Evolutionary conservation across 1,140 invertebrate species (phyloP).

Genomic region (Drosophila tsacasi): DNA sequence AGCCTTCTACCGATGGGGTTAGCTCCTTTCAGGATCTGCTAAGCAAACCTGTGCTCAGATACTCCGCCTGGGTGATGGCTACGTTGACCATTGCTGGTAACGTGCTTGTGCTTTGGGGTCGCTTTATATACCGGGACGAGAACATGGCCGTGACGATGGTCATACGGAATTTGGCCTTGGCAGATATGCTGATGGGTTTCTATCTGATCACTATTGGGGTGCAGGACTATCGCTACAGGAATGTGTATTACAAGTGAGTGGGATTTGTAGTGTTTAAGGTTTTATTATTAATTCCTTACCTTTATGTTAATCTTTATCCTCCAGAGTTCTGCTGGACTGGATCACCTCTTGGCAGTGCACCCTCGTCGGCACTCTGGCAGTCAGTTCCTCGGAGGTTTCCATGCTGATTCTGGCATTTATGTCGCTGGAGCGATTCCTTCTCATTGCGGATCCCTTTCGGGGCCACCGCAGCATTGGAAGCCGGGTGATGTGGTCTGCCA

Average conservation of each 20-base stretch:
- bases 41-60: slow-evolving; percentile 87
- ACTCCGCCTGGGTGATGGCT: slow-evolving; percentile 91
- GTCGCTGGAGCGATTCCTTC: slow-evolving; percentile 90
- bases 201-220: slow-evolving; percentile 90
- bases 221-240: slow-evolving; percentile 88
- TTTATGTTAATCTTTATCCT: neutral
- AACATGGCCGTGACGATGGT: slow-evolving; percentile 88
- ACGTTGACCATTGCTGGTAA: slow-evolving; percentile 89
- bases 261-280: neutral
- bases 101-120: slow-evolving; percentile 89
- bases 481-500: slow-evolving; percentile 86
- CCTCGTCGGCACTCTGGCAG: slow-evolving; percentile 88
- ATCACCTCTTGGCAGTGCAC: slow-evolving; percentile 89
- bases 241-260: slow-evolving; percentile 87
- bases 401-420: slow-evolving; percentile 91
- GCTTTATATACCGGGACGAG: slow-evolving; percentile 88
- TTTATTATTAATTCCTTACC: neutral
- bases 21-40: slow-evolving; percentile 90
- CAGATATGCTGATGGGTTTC: slow-evolving; percentile 92
- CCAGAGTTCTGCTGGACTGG: slow-evolving; percentile 88
- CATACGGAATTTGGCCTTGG: slow-evolving; percentile 91
- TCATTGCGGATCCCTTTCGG: slow-evolving; percentile 89
- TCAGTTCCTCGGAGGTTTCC: slow-evolving; percentile 91
- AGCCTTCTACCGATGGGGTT: slow-evolving; percentile 89
- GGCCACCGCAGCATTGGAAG: slow-evolving; percentile 87